Percentiles rank a stretch among this genome's conserved stretches.
These are phyloP conservation scores for Brenthis ino DNA, from an alignment of 2,888 invertebrate species.

Conservation along the genomic window DNA sequence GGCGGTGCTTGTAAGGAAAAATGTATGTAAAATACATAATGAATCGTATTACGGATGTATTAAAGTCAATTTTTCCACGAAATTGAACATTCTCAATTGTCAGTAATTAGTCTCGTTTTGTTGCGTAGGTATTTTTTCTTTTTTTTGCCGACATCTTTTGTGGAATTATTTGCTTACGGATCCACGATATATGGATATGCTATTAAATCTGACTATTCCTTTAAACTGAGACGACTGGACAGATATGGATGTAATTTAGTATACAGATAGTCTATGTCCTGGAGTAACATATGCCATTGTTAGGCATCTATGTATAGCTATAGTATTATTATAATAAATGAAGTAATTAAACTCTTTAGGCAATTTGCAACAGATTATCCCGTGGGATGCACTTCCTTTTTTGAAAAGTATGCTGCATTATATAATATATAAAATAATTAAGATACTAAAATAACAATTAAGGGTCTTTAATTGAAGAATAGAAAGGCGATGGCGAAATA, in stretches of 20 bases:
- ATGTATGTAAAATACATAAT: slow-evolving; percentile 1
- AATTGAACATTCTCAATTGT: slow-evolving; percentile 45
- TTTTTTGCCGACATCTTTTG: slow-evolving; percentile 49
- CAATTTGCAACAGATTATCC: too few species aligned
- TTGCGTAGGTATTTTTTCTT: slow-evolving; percentile 50
- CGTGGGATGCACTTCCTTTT: background rate
- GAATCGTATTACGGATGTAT: background rate
- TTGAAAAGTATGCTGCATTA: too few species aligned
- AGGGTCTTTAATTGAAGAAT: too few species aligned
- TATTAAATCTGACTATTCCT: slow-evolving; percentile 14
- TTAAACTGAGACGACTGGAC: too few species aligned
- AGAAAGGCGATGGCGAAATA: too few species aligned
- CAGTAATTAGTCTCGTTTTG: slow-evolving; percentile 59
- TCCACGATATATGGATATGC: slow-evolving; percentile 24
- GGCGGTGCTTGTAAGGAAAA: slow-evolving; percentile 27
- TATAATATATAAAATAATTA: too few species aligned
- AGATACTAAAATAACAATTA: too few species aligned
- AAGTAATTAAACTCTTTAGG: too few species aligned
- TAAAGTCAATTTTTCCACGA: slow-evolving; percentile 1
- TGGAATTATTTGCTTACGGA: slow-evolving; percentile 37
- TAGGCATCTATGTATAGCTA: too few species aligned
- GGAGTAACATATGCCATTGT: too few species aligned
- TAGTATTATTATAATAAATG: too few species aligned
- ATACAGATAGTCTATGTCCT: too few species aligned
- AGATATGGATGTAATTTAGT: background rate